These are phyloP conservation scores for Coregonus ussuriensis DNA, from an alignment of 2,797 vertebrate species.

Conservation along the genomic window DNA sequence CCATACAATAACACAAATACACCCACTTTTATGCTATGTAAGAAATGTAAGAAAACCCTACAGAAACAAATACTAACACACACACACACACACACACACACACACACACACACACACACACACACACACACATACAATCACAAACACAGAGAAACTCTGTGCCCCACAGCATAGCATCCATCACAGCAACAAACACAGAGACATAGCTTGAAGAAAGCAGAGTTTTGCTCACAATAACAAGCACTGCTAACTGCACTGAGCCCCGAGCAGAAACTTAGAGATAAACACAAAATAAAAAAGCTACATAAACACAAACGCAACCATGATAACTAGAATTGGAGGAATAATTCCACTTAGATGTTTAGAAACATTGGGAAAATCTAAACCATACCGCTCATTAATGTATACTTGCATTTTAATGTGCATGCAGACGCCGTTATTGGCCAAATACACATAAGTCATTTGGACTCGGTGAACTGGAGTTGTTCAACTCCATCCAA, in stretches of 20 bases:
- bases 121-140: conserved; percentile 14
- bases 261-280: conserved; percentile 44
- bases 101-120: too few relatives aligned
- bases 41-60: not conserved
- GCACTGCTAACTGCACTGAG: conserved; percentile 41
- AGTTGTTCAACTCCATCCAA: conserved; percentile 8
- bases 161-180: conserved; percentile 47
- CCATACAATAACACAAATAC: not conserved
- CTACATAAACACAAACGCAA: conserved; percentile 31
- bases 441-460: conserved; percentile 10
- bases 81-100: too few relatives aligned
- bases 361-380: conserved; percentile 21
- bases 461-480: not conserved
- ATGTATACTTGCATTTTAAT: not conserved
- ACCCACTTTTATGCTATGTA: not conserved
- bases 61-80: not conserved
- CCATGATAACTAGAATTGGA: conserved; percentile 26
- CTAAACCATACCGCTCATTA: conserved; percentile 4
- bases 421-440: conserved; percentile 1
- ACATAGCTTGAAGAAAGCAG: conserved; percentile 47
- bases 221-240: conserved; percentile 45
- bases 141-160: conserved; percentile 28
- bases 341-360: conserved; percentile 39
- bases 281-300: conserved; percentile 48
- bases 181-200: conserved; percentile 34